Evolutionary conservation across 2,888 invertebrate species (phyloP).

Genomic region (Leistus spinibarbis): DNA sequence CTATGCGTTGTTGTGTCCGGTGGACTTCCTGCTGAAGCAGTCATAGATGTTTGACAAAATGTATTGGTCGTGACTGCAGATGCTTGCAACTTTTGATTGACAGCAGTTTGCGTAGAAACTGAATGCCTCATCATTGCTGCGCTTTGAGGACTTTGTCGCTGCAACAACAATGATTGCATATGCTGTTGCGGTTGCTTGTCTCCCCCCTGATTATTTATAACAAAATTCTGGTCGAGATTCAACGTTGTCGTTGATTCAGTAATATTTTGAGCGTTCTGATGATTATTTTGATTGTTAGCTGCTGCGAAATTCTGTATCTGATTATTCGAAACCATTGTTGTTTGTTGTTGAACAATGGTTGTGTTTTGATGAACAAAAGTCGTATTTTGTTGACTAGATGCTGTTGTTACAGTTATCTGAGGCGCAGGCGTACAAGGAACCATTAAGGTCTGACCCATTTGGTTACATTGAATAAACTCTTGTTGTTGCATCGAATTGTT

Average conservation of each 20-base stretch:
- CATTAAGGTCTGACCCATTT: slow-evolving; percentile 73
- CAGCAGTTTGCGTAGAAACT: slow-evolving; percentile 77
- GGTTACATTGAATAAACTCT: slow-evolving; percentile 74
- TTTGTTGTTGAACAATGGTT: slow-evolving; percentile 82
- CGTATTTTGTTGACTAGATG: slow-evolving; percentile 65
- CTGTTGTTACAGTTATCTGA: slow-evolving; percentile 63
- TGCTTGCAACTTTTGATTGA: slow-evolving; percentile 58
- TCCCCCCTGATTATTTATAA: slow-evolving; percentile 55
- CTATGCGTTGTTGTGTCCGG: slow-evolving; percentile 88
- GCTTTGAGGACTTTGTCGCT: slow-evolving; percentile 49
- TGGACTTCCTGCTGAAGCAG: slow-evolving; percentile 66
- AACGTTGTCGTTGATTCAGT: slow-evolving; percentile 56
- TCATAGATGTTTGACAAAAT: slow-evolving; percentile 56
- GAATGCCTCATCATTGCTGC: slow-evolving; percentile 63
- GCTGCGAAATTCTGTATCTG: slow-evolving; percentile 58
- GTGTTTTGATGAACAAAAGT: slow-evolving; percentile 86
- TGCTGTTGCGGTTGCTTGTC: slow-evolving; percentile 47
- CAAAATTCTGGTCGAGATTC: slow-evolving; percentile 66
- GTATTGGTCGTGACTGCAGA: slow-evolving; percentile 55
- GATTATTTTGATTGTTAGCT: slow-evolving; percentile 52
- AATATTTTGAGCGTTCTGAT: slow-evolving; percentile 50
- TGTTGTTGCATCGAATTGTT: slow-evolving; percentile 61
- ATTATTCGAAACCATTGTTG: slow-evolving; percentile 76
- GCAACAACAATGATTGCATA: slow-evolving; percentile 51
- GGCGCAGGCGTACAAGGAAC: slow-evolving; percentile 67